phyloP scores from a whole-genome alignment of 2,797 vertebrate genomes.

The Trachops cirrhosus region DNA sequence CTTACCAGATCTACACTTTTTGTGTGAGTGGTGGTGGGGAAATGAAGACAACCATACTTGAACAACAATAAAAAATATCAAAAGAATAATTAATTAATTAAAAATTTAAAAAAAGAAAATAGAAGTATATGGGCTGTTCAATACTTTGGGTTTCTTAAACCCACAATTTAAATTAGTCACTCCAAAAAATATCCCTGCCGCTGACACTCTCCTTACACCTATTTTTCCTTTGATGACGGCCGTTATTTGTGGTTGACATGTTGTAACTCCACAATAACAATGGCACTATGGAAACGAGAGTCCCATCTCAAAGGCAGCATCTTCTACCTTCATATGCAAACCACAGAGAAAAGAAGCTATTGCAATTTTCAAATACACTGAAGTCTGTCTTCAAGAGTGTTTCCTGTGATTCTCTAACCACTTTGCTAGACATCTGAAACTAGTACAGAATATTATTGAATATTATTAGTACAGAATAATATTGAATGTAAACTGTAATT shows the following conservation, averaged over 20 bases:
- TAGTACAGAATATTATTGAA: background rate
- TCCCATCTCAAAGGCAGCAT: background rate
- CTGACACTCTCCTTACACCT: background rate
- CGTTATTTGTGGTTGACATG: background rate
- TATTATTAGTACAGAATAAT: background rate
- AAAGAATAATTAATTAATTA: no score
- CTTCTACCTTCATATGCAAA: background rate
- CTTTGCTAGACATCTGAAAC: background rate
- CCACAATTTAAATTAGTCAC: background rate
- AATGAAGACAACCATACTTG: no score
- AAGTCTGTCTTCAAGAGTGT: background rate
- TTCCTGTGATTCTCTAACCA: background rate
- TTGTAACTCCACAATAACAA: background rate
- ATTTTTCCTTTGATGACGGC: background rate
- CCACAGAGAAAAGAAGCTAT: background rate
- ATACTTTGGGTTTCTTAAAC: background rate
- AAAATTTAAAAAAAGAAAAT: background rate
- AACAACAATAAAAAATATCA: no score
- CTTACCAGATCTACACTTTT: background rate
- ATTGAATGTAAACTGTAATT: background rate
- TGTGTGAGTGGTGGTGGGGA: background rate
- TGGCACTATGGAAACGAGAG: background rate
- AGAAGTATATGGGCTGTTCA: background rate
- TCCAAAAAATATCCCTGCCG: background rate
- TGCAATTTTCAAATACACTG: background rate